Evolutionary conservation across 2,888 invertebrate genomes (phyloP), one percentile per base, ranked within the genome.

Genomic region (Eurytoma californica): DNA sequence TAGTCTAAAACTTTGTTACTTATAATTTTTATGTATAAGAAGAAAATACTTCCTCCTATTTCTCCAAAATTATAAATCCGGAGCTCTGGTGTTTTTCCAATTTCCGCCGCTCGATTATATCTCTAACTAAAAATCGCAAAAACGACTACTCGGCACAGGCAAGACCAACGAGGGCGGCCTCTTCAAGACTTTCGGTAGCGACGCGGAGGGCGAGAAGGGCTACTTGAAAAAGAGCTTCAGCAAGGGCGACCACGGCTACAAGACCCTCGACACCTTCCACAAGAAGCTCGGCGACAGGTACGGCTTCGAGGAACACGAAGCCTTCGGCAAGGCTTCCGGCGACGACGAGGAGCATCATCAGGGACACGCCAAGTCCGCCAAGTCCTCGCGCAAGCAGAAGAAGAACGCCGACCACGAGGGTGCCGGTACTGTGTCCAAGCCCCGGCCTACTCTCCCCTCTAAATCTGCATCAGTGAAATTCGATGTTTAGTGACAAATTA

Each of bases 221-320:
- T 95, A 93, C 88, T 92, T 93, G 65, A 92, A 93, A 82, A 93
- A 93, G 86, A 92, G 92, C 86, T 91, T 92, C 60, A 94, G 93
- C 80, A 93, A 94, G 67, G 94, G 94, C 39, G 93, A 93, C 86
- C 93, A 94, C 83, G 95, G 95, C 0, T 95, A 95, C 91, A 94
- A 94, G 88, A 93, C 93, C 84, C 93, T 93, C 85, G 95, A 94
- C 90, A 93, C 94, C 70, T 95, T 91, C 90, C 94, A 95, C 90
- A 95, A 94, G 88, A 94, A 94, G 87, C 94, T 93, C 55, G 94
- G 94, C 0, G 95, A 95, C 88, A 92, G 94, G 86, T 95, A 94
- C 88, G 95, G 94, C 83, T 94, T 93, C 84, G 94, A 94, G 87
- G 92, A 93, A 85, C 93, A 94, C 85, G 93, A 93, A 63, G 93